Evolutionary conservation across 2,113 vertebrate species (phyloP).

Genomic region (Notothenia rossii): DNA sequence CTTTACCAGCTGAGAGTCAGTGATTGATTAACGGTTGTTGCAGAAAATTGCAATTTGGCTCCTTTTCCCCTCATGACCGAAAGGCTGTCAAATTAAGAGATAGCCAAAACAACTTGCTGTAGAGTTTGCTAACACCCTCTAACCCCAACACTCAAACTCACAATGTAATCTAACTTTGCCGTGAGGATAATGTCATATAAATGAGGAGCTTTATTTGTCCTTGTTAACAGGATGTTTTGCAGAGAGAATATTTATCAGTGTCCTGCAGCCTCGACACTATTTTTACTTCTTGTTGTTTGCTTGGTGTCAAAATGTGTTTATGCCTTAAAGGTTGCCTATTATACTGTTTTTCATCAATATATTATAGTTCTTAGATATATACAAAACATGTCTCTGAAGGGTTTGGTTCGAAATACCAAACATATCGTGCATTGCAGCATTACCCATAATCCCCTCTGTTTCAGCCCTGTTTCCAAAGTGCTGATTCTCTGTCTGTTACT

Average conservation of each 20-base stretch:
- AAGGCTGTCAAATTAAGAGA: neutral
- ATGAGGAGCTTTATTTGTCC: neutral
- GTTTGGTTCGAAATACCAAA: too few species aligned
- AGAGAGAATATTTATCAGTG: slow-evolving; percentile 38
- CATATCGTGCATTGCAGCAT: too few species aligned
- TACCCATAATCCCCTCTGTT: too few species aligned
- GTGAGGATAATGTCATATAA: neutral
- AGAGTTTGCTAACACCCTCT: too few species aligned
- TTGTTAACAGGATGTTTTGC: neutral
- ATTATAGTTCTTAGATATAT: too few species aligned
- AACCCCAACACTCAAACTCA: neutral
- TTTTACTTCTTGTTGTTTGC: slow-evolving; percentile 36
- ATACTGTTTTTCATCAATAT: too few species aligned
- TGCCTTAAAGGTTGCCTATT: too few species aligned
- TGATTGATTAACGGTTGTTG: neutral
- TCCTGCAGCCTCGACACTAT: slow-evolving; percentile 37
- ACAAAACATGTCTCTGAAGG: too few species aligned
- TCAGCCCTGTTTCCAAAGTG: too few species aligned
- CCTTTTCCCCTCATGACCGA: neutral
- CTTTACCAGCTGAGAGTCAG: neutral
- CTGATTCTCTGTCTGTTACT: too few species aligned
- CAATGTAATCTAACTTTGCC: neutral
- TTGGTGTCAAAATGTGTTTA: slow-evolving; percentile 33
- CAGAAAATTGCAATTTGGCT: neutral
- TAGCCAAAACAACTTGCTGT: neutral